phyloP scores from a whole-genome alignment of 2,113 vertebrate genomes.

The Chrysemys picta region DNA sequence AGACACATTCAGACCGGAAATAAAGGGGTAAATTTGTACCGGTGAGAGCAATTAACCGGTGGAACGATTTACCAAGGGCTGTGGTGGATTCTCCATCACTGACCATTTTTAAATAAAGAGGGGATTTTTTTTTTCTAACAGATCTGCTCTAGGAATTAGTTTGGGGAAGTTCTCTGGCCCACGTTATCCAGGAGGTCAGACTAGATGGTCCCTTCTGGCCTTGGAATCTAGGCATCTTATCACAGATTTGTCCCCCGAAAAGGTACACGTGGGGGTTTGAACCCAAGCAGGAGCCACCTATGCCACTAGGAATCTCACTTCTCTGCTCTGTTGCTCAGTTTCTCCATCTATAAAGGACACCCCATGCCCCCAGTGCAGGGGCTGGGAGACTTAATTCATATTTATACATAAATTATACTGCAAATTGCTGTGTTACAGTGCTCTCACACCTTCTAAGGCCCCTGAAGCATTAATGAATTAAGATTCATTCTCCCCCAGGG shows the following conservation, averaged over 20 bases:
- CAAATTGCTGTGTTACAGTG: neutral
- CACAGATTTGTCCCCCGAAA: neutral
- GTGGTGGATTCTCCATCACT: neutral
- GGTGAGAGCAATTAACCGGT: neutral
- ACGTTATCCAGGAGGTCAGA: neutral
- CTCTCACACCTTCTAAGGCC: neutral
- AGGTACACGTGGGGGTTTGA: neutral
- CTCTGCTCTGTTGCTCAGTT: neutral
- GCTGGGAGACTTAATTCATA: neutral
- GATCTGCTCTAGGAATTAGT: neutral
- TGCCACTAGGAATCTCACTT: neutral
- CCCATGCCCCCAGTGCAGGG: neutral
- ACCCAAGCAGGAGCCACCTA: neutral
- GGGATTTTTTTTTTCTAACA: neutral
- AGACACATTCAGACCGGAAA: neutral
- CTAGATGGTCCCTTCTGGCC: neutral
- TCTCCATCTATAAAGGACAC: neutral
- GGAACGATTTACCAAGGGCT: neutral
- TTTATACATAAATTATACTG: neutral
- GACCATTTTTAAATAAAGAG: neutral
- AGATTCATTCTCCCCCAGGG: neutral
- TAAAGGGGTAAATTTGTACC: neutral
- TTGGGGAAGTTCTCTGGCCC: neutral
- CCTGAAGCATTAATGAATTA: neutral
- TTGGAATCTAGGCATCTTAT: neutral